These are phyloP conservation scores for Brachirus orientalis DNA, from an alignment of 2,113 vertebrate species.

Conservation along the genomic window DNA sequence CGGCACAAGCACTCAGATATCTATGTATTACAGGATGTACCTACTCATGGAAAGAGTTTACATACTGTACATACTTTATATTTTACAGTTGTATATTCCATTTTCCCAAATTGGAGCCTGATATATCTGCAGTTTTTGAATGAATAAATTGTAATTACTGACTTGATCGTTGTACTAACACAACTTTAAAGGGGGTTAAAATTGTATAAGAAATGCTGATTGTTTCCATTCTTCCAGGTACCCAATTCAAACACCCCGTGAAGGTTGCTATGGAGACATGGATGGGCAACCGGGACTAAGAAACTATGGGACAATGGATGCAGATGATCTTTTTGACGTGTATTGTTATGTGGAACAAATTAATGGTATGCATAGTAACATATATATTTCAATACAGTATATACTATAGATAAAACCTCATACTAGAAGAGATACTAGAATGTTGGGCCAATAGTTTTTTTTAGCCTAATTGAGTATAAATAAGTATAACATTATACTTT, in stretches of 20 bases:
- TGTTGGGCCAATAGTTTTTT: background rate
- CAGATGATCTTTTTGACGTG: constrained; percentile 89
- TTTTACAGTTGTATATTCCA: background rate
- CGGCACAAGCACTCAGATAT: background rate
- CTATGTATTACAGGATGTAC: too few species aligned
- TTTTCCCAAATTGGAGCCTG: background rate
- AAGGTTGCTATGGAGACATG: constrained; percentile 95
- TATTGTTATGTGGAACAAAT: constrained; percentile 92
- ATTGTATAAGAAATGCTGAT: background rate
- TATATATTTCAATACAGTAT: too few species aligned
- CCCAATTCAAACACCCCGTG: constrained; percentile 90
- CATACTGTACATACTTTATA: too few species aligned
- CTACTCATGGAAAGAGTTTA: too few species aligned
- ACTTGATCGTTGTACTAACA: background rate
- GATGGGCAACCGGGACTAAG: constrained; percentile 90
- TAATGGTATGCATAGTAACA: constrained; percentile 84
- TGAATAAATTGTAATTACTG: constrained; percentile 1
- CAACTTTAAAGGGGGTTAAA: background rate
- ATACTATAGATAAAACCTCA: too few species aligned
- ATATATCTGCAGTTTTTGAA: background rate
- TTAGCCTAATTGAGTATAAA: too few species aligned
- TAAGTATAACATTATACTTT: too few species aligned
- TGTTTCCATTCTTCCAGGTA: constrained; percentile 79
- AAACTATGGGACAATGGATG: constrained; percentile 90
- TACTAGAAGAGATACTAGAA: too few species aligned